Percentiles rank a stretch among this genome's conserved stretches.
Conservation (phyloP, 2,888 invertebrate species). For the Synergus umbraculus region DNA sequence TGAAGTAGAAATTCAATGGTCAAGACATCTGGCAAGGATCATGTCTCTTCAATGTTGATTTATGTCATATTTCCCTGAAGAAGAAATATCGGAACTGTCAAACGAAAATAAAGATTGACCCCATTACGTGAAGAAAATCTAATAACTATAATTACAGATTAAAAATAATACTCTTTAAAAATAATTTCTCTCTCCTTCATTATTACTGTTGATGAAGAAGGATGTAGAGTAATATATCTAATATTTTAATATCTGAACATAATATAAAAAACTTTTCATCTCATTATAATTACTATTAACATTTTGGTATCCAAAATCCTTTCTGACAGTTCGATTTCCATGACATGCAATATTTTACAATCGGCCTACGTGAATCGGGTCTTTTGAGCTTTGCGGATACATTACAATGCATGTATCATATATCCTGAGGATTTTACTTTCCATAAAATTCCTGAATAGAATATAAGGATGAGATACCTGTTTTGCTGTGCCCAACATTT, state of each 20-base stretch:
- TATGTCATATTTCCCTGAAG: background rate
- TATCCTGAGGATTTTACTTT: constrained; percentile 46
- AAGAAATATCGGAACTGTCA: background rate
- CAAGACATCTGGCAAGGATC: background rate
- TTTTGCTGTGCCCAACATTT: constrained; percentile 33
- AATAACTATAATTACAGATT: background rate
- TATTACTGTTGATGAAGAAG: background rate
- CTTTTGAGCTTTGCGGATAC: constrained; percentile 36
- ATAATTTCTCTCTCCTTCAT: background rate
- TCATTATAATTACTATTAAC: background rate
- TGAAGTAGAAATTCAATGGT: background rate
- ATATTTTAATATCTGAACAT: background rate
- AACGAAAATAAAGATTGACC: too few relatives aligned
- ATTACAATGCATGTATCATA: constrained; percentile 11
- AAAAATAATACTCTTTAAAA: background rate
- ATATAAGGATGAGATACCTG: constrained; percentile 45
- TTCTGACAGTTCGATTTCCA: constrained; percentile 8
- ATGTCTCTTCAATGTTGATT: background rate
- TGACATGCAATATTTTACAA: constrained; percentile 42
- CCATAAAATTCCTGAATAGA: constrained; percentile 48
- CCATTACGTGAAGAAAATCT: too few relatives aligned
- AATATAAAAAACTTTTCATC: background rate
- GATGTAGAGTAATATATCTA: background rate
- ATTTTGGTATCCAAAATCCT: background rate
- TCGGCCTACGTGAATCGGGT: constrained; percentile 24